Base-by-base conservation (phyloP, 2,797 vertebrate genomes). In the Hippocampus kuda region DNA sequence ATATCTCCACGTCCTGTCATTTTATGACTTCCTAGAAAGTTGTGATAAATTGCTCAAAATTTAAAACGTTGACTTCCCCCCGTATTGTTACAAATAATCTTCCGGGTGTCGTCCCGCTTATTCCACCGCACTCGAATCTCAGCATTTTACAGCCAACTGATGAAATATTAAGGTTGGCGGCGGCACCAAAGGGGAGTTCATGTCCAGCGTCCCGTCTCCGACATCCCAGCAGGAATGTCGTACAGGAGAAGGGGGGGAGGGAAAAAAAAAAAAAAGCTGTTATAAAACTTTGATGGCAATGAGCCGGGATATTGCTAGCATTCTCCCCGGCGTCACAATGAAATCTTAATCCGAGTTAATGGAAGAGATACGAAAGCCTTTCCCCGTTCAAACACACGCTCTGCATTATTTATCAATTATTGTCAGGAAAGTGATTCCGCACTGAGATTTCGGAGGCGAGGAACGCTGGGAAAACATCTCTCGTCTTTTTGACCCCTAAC, bases 321-420 rank as follows among this genome's bases (percentile, higher is more conserved):
- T 96, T 96, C 94, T 95, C 94, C 91, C 91, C 91, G 93, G 94
- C 94, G 92, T 95, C 95, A 93, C 89, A 96, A 98, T 99, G 94
- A 98, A 99, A 98, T 95, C 96, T 99, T 98, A 99, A 99, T 99
- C 96, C 92, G 94, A 98, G 95, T 96, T 99, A 98, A 99, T 99
- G 97, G 97, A 97, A 98, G 94, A 94, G 95, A 97, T 99, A 97
- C 95, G 95, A 98, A 99, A 98, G 95, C 95, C 93, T 98, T 98
- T 98, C 94, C 96, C 93, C 93, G 95, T 95, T 97, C 96, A 98
- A 98, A 98, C 94, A 96, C 91, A 93, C 91, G 90, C 89, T 68
- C 90, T 98, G 93, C 94, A 98, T 97, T 94, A 98, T 98, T 99
- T 94, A 98, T 98, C 93, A 92, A 97, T 98, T 96, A 98, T 98